Percentiles rank a stretch among this genome's conserved stretches.
These are phyloP conservation scores for Caligus rogercresseyi DNA, from an alignment of 1,140 invertebrate species.

Conservation along the genomic window DNA sequence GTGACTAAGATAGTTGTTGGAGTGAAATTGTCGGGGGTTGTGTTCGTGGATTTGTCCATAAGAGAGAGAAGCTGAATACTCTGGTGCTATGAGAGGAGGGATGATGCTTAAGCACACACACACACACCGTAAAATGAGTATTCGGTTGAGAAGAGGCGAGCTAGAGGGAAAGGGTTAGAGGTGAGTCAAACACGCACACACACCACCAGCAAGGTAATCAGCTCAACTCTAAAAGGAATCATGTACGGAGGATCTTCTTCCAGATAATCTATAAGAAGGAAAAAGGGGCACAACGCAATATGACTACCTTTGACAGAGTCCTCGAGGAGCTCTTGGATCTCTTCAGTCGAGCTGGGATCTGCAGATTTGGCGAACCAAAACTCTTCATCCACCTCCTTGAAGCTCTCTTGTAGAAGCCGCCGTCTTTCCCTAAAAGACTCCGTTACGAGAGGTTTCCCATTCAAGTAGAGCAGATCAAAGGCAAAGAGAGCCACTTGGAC, in stretches of 20 bases:
- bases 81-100: constrained; percentile 14
- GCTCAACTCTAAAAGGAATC: neutral
- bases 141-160: too few relatives aligned
- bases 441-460: constrained; percentile 66
- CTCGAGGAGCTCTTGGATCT: constrained; percentile 83
- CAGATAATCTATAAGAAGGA: too few relatives aligned
- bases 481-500: constrained; percentile 95
- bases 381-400: constrained; percentile 54
- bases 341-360: constrained; percentile 71
- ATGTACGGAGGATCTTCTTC: neutral
- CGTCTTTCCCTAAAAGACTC: constrained; percentile 57
- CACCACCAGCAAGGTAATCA: neutral
- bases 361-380: constrained; percentile 72
- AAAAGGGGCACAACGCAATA: too few relatives aligned
- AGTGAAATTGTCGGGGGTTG: neutral
- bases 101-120: neutral
- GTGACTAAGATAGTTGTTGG: neutral
- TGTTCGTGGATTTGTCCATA: neutral
- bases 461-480: constrained; percentile 90
- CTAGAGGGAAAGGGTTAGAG: too few relatives aligned
- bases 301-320: constrained; percentile 76
- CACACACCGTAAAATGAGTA: too few relatives aligned
- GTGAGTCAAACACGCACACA: neutral
- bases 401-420: constrained; percentile 50
- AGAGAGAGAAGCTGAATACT: constrained; percentile 16